Base-by-base conservation (phyloP, 2,797 vertebrate genomes). In the Yasuhikotakia modesta region DNA sequence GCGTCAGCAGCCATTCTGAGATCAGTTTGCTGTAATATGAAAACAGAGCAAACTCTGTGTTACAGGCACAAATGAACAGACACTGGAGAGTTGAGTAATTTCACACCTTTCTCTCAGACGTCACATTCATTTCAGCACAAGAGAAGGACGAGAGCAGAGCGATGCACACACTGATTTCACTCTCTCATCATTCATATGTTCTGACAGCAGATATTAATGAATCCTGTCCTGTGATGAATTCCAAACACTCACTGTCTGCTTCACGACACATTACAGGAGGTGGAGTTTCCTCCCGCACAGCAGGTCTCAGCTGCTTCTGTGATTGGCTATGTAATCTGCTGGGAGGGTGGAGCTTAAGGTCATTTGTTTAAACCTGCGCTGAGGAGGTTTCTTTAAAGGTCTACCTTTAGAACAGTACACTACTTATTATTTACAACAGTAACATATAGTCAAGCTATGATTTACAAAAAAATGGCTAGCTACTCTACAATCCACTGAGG, bases 1-100 rank as follows among this genome's bases (percentile, higher is more conserved):
- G n/a, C n/a, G n/a, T n/a, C 46, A n/a, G 61, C 63, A 22, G 73
- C 61, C 73, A 75, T 66, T 75, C 66, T 75, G 73, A 55, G 61
- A 64, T 32, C 57, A 21, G 45, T 35, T 52, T 73, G 71, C 60
- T 39, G 50, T 66, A 24, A 55, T 55, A 14, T 75, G 61, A 66
- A 66, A 65, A 74, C 60, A 64, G 72, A 55, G n/a, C 10, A 75
- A 55, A 66, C n/a, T n/a, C 27, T 53, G 10, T n/a, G 60, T 27
- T 10, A 12, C 45, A 73, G 58, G 24, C 19, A 5, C 61, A 65
- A 43, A 43, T 3, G 73, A 66, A 32, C 22, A 22, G 11, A 12
- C 13, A 5, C 22, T 55, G 32, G 66, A 75, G 65, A 24, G 66
- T 75, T n/a, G n/a, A n/a, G 53, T 43, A 75, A n/a, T n/a, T n/a